These are phyloP conservation scores for Drepana arcuata DNA, from an alignment of 1,140 invertebrate species.

Conservation along the genomic window DNA sequence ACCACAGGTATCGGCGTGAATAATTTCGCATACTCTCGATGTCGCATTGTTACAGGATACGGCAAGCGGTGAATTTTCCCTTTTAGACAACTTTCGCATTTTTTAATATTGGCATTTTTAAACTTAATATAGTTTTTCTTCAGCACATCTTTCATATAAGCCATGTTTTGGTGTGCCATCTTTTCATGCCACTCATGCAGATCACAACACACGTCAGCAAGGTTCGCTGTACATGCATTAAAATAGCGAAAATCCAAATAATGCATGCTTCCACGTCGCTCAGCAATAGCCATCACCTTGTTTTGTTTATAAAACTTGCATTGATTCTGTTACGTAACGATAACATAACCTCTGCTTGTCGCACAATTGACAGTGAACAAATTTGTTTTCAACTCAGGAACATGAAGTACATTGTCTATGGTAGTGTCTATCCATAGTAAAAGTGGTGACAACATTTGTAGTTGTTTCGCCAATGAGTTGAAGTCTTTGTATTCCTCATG, in stretches of 20 bases:
- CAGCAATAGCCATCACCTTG: conserved; percentile 14
- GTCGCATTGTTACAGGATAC: too few relatives aligned
- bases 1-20: too few relatives aligned
- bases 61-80: too few relatives aligned
- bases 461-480: too few relatives aligned
- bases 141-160: conserved; percentile 29
- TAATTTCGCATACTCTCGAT: too few relatives aligned
- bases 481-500: too few relatives aligned
- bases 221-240: conserved; percentile 3
- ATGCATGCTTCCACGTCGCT: conserved; percentile 9
- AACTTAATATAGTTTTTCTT: conserved; percentile 21
- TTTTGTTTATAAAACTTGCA: conserved; percentile 14
- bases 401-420: conserved; percentile 30
- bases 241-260: conserved; percentile 11
- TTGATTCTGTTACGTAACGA: conserved; percentile 13
- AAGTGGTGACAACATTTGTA: too few relatives aligned
- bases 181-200: conserved; percentile 38
- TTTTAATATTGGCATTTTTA: conserved; percentile 3
- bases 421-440: conserved; percentile 15
- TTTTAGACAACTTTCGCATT: too few relatives aligned
- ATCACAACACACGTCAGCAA: neutral
- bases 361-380: conserved; percentile 30
- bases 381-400: conserved; percentile 33
- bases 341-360: conserved; percentile 23
- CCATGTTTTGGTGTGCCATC: conserved; percentile 43